Base-by-base conservation (phyloP, 2,113 vertebrate species). In the Oxyruncus cristatus region DNA sequence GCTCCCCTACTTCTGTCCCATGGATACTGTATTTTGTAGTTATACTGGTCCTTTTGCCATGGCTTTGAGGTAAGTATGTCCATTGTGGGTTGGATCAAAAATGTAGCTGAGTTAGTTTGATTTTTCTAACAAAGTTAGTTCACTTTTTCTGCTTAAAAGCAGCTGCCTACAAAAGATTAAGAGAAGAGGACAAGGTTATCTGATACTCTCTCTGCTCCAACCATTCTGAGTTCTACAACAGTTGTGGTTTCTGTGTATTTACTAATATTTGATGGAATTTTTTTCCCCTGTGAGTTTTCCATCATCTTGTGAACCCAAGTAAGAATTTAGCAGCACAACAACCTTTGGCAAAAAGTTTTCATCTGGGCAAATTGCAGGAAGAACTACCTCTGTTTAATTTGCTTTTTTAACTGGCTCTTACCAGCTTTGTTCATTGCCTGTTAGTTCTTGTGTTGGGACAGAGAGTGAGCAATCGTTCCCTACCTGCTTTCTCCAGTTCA, bases 181-280 rank as follows among this genome's bases (percentile, higher is more conserved):
- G 62, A 80, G 72, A 66, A 79, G 49, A 87, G 65, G 15, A 92
- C 55, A 52, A 53, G 17, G 47, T 91, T 89, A 89, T 91, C 12
- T 78, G 80, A 91, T 92, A 81, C 26, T 87, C 61, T 89, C 80
- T 10, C 10, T 87, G 76, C 49, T 92, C 62, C 2, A 7, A 44
- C 27, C 19, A 14, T 87, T 92, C 19, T 47, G 68, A 84, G 28
- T 61, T 95, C 41, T 80, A 67, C 44, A 88, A 70, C 72, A 92
- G 73, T 84, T 95, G 76, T 91, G 42, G 42, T 91, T 91, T 91
- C 47, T 68, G 22, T 84, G 19, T 91, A 84, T 93, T 89, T 89
- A 86, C 89, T 89, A 87, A 59, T 49, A 80, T 70, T 90, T 85
- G 66, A 26, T 1, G 4, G 56, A 76, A 6, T 12, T 84, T 55